Percentiles rank a stretch among this genome's conserved stretches.
Conservation (phyloP, 2,113 vertebrate genomes). For the Glaucomys volans region DNA sequence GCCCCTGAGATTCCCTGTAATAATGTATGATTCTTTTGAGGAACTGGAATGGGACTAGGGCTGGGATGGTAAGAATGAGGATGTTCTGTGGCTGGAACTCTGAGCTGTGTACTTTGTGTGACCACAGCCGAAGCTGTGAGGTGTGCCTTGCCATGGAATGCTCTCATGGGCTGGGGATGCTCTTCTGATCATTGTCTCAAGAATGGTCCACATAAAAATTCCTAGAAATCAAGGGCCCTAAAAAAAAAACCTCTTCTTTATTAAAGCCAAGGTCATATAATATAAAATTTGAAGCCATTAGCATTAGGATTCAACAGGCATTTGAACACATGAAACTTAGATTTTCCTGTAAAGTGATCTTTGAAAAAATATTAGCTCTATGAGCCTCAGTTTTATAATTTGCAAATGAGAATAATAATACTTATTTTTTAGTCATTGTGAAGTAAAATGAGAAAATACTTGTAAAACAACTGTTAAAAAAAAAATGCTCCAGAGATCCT, state of each 20-base stretch:
- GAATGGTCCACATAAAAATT: not conserved
- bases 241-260: not conserved
- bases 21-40: not conserved
- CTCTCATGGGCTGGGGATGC: not conserved
- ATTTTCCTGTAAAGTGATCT: not conserved
- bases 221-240: not conserved
- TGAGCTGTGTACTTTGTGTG: not conserved
- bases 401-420: not conserved
- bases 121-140: not conserved
- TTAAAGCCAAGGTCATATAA: not conserved
- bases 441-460: not conserved
- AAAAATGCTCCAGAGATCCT: not conserved
- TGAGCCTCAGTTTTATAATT: not conserved
- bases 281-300: not conserved
- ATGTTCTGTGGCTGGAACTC: not conserved
- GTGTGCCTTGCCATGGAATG: too few species aligned
- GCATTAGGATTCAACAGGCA: conserved; percentile 4
- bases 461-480: not conserved
- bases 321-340: not conserved
- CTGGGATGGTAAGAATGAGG: not conserved
- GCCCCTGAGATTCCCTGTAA: not conserved
- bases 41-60: not conserved
- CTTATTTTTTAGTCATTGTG: not conserved
- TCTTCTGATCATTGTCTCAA: not conserved
- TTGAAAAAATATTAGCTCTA: not conserved